Evolutionary conservation across 2,888 invertebrate genomes (phyloP).

Genomic region (Acrobeloides nanus): DNA sequence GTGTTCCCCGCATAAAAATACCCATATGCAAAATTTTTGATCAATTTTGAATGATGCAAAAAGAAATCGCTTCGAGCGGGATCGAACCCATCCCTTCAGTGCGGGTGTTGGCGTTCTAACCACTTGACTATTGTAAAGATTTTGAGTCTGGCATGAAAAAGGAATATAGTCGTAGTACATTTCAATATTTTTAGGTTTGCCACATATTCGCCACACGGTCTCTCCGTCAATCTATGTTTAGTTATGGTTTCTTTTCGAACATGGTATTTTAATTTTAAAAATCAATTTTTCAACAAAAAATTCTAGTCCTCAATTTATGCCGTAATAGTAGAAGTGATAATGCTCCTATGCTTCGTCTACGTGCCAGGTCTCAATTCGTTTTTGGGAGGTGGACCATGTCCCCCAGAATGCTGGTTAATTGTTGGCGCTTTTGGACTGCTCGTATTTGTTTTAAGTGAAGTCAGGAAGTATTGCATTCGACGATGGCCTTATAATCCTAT

Average conservation of each 20-base stretch:
- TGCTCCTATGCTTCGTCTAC: slow-evolving; percentile 21
- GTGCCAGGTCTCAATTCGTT: slow-evolving; percentile 25
- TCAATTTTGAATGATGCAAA: no score
- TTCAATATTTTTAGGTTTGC: slow-evolving; percentile 17
- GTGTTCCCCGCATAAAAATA: no score
- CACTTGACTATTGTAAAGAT: no score
- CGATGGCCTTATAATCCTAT: slow-evolving; percentile 20
- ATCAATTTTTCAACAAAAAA: neutral
- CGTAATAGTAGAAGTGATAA: slow-evolving; percentile 14
- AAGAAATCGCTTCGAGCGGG: no score
- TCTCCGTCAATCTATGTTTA: slow-evolving; percentile 22
- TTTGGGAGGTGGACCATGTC: slow-evolving; percentile 26
- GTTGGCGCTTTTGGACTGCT: slow-evolving; percentile 28
- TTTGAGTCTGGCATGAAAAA: no score
- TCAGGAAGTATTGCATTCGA: slow-evolving; percentile 26
- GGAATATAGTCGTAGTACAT: no score
- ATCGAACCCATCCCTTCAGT: no score
- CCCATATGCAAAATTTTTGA: no score
- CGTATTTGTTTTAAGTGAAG: slow-evolving; percentile 26
- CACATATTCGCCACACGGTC: slow-evolving; percentile 22
- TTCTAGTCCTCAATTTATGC: slow-evolving; percentile 12
- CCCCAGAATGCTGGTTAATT: slow-evolving; percentile 26
- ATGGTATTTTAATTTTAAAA: slow-evolving; percentile 2
- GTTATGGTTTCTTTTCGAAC: slow-evolving; percentile 24
- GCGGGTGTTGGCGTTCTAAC: no score